Percentiles rank a stretch among this genome's conserved stretches.
These are phyloP conservation scores for Tipula confusa DNA, from an alignment of 2,888 invertebrate genomes.

Conservation along the genomic window DNA sequence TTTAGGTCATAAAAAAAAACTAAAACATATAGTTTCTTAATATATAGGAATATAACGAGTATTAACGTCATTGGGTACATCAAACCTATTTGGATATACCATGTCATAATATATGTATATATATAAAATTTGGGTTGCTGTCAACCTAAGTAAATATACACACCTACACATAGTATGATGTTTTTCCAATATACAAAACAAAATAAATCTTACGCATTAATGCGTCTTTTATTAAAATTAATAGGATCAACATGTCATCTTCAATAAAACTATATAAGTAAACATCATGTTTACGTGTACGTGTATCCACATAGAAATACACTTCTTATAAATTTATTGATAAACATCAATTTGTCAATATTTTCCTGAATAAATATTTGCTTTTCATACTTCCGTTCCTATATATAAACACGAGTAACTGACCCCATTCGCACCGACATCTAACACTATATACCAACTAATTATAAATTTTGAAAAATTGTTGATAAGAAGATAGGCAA, in stretches of 20 bases:
- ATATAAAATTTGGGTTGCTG: background rate
- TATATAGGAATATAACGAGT: too few species aligned
- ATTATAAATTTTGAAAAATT: background rate
- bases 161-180: background rate
- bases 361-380: background rate
- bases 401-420: too few species aligned
- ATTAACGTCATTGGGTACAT: too few species aligned
- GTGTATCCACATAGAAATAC: too few species aligned
- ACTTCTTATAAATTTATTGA: background rate
- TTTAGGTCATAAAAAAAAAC: too few species aligned
- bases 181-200: background rate
- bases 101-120: too few species aligned
- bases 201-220: background rate
- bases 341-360: background rate
- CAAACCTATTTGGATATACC: too few species aligned
- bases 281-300: background rate
- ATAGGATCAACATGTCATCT: constrained; percentile 12
- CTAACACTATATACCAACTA: background rate
- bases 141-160: constrained; percentile 8
- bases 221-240: background rate
- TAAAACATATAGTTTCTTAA: too few species aligned
- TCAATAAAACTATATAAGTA: background rate
- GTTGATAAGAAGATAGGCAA: background rate
- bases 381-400: background rate
- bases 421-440: background rate